These are phyloP conservation scores for Netelia virgata DNA, from an alignment of 2,888 invertebrate species.

Conservation along the genomic window DNA sequence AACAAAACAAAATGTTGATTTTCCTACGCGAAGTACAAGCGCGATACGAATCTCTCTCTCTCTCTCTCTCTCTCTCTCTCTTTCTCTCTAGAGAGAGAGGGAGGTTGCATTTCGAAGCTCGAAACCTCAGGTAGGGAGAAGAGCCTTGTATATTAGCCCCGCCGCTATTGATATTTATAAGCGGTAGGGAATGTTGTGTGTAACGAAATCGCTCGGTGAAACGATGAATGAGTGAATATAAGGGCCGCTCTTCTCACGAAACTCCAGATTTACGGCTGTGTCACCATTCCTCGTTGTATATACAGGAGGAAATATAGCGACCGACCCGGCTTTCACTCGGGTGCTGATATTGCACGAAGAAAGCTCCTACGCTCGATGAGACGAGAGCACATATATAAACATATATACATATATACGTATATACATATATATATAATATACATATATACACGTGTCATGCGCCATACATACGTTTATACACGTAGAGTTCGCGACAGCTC, in stretches of 20 bases:
- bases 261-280: constrained; percentile 64
- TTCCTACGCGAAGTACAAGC: neutral
- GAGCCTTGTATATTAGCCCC: neutral
- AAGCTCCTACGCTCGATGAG: constrained; percentile 60
- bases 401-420: constrained; percentile 1
- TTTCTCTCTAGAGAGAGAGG: no score
- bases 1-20: neutral
- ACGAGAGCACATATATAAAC: constrained; percentile 39
- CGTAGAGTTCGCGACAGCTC: constrained; percentile 16
- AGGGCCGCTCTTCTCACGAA: constrained; percentile 54
- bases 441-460: neutral
- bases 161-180: neutral
- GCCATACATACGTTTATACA: constrained; percentile 2
- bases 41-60: neutral
- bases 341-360: constrained; percentile 68
- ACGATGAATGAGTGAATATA: constrained; percentile 52
- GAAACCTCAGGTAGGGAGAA: neutral
- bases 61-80: no score
- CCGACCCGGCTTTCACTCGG: constrained; percentile 62
- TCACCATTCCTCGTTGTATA: constrained; percentile 53
- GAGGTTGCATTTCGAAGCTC: neutral
- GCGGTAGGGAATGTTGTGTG: neutral
- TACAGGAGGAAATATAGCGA: constrained; percentile 30
- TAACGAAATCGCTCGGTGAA: neutral
- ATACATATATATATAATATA: neutral